phyloP scores from a whole-genome alignment of 2,797 vertebrate species.

The Dendrocincla tyrannina region DNA sequence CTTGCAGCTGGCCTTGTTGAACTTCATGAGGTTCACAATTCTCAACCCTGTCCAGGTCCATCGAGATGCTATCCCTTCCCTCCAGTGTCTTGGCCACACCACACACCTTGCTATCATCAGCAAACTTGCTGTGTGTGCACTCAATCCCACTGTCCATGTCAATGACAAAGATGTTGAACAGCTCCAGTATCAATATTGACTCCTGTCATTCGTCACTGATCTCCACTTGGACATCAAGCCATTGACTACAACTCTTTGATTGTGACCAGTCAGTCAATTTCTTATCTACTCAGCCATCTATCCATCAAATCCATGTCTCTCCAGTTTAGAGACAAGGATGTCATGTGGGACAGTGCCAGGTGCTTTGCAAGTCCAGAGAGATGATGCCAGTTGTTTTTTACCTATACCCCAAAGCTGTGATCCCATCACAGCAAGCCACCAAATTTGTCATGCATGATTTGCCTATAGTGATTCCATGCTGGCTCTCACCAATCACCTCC shows the following conservation, averaged over 20 bases:
- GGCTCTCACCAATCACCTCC: neutral
- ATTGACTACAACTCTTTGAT: neutral
- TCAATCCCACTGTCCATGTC: neutral
- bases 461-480: neutral
- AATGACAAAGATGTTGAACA: too few relatives aligned
- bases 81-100: neutral
- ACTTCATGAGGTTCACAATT: neutral
- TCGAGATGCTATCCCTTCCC: neutral
- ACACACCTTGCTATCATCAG: neutral
- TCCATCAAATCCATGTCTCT: neutral
- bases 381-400: neutral
- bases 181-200: accelerated
- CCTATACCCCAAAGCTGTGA: neutral
- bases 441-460: neutral
- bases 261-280: neutral
- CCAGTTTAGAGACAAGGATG: neutral
- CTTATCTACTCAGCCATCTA: neutral
- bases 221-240: neutral
- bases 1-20: neutral
- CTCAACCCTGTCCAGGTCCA: neutral
- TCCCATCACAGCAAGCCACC: neutral
- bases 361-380: neutral
- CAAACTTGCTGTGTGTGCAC: neutral
- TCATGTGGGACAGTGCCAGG: neutral
- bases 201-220: too few relatives aligned